Conservation (phyloP, 2,797 vertebrate species). For the Coluber constrictor region DNA sequence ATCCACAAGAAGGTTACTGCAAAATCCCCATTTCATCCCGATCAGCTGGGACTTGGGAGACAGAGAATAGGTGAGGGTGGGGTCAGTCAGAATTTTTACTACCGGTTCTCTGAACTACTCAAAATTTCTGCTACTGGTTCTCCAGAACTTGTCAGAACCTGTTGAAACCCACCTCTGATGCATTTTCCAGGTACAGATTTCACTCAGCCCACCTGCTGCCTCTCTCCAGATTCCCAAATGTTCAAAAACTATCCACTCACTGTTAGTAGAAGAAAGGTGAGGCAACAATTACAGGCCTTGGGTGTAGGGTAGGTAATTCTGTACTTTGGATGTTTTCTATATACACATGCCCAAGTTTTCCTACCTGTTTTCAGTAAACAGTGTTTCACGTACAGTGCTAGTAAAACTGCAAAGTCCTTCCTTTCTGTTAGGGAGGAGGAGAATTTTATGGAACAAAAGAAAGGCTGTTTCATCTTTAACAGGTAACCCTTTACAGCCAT, state of each 20-base stretch:
- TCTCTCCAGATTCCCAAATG: neutral
- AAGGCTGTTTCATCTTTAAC: neutral
- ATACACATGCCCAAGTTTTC: conserved; percentile 21
- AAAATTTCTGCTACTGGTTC: no score
- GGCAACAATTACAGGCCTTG: neutral
- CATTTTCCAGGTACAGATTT: neutral
- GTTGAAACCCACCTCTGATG: no score
- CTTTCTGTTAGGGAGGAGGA: neutral
- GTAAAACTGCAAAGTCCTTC: conserved; percentile 1
- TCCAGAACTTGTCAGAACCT: no score
- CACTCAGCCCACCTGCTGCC: neutral
- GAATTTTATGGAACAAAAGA: neutral
- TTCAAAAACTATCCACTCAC: neutral
- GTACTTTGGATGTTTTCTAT: neutral
- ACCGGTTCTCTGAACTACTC: no score
- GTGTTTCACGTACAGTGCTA: neutral
- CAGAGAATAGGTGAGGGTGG: no score
- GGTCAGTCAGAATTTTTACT: no score
- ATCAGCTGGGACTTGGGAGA: no score
- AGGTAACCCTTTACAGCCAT: conserved; percentile 4
- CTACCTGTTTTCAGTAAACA: conserved; percentile 32
- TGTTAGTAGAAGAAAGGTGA: conserved; percentile 1
- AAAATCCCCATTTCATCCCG: no score
- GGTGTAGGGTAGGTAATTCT: neutral
- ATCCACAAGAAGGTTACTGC: no score